Conservation (phyloP, 2,113 vertebrate genomes). For the Notarius lentiginosus region DNA sequence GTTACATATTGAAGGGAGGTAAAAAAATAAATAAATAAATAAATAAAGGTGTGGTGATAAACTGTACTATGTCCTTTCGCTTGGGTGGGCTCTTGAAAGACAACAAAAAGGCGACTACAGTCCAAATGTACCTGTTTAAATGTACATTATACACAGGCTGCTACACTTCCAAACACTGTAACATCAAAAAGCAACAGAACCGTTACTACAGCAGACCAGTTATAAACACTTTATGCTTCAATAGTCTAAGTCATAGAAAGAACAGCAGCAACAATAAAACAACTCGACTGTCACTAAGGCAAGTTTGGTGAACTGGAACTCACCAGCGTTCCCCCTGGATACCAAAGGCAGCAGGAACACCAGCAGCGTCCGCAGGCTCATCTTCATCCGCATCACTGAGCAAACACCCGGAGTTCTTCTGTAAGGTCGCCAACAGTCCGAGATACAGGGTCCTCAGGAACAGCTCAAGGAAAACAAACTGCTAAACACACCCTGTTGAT, state of each 20-base stretch:
- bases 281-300: not conserved
- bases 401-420: too few species aligned
- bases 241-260: not conserved
- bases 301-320: not conserved
- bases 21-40: too few species aligned
- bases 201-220: too few species aligned
- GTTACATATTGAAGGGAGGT: not conserved
- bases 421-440: not conserved
- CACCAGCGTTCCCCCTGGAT: constrained; percentile 9
- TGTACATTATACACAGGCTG: not conserved
- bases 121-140: not conserved
- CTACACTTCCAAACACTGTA: not conserved
- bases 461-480: not conserved
- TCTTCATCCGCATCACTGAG: not conserved
- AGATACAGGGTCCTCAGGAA: not conserved
- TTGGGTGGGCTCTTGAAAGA: not conserved
- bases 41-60: not conserved
- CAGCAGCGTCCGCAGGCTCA: not conserved
- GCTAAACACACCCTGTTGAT: not conserved
- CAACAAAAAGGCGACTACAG: not conserved
- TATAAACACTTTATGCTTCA: not conserved
- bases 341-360: not conserved
- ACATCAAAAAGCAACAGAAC: not conserved
- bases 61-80: not conserved
- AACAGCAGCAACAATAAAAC: not conserved